phyloP scores from a whole-genome alignment of 2,113 vertebrate genomes.

The Nanorana parkeri region DNA sequence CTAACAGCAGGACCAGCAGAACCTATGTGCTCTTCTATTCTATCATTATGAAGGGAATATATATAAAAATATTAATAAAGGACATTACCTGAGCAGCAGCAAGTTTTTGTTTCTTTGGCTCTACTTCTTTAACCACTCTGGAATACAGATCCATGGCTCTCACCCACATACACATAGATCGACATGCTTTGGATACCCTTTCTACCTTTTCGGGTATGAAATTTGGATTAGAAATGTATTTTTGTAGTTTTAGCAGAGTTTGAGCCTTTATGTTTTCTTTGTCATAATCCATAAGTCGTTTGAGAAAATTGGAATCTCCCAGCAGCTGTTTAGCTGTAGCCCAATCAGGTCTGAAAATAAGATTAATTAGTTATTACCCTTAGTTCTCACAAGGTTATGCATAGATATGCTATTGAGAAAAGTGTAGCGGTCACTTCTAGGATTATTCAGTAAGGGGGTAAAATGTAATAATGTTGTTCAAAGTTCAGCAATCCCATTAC shows the following conservation, averaged over 20 bases:
- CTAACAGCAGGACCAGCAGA: too few species aligned
- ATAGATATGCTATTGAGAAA: too few species aligned
- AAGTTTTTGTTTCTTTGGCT: conserved; percentile 80
- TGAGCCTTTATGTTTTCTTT: conserved; percentile 83
- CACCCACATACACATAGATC: conserved; percentile 86
- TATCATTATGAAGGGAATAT: too few species aligned
- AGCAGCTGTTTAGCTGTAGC: conserved; percentile 81
- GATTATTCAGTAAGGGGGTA: too few species aligned
- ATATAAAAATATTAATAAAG: not conserved
- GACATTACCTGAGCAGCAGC: conserved; percentile 73
- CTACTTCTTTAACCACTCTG: conserved; percentile 79
- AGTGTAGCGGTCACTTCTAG: too few species aligned
- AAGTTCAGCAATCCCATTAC: too few species aligned
- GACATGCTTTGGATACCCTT: conserved; percentile 84
- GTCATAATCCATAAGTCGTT: conserved; percentile 78
- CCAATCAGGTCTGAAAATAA: conserved; percentile 78
- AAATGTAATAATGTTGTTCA: too few species aligned
- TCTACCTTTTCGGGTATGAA: conserved; percentile 86
- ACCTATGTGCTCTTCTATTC: too few species aligned
- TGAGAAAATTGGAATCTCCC: conserved; percentile 81
- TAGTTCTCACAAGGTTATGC: too few species aligned
- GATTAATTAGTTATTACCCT: too few species aligned
- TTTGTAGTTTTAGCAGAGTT: conserved; percentile 79
- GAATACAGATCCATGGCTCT: conserved; percentile 84
- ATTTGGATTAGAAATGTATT: conserved; percentile 81